Evolutionary conservation across 2,113 vertebrate species (phyloP).

Genomic region (Helogale parvula): DNA sequence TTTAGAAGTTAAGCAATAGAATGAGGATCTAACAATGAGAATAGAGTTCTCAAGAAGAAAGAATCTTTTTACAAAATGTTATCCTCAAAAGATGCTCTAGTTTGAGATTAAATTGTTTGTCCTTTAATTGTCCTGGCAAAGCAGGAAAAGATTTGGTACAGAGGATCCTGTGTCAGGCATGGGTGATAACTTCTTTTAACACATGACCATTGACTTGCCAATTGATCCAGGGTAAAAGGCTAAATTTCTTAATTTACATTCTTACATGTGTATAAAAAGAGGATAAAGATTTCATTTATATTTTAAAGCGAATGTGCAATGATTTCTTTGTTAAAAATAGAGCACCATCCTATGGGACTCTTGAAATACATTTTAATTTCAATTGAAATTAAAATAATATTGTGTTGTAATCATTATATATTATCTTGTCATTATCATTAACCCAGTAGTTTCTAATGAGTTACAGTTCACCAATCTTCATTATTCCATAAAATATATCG

Average conservation of each 20-base stretch:
- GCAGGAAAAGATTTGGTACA: not conserved
- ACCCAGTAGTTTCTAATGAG: not conserved
- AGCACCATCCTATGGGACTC: not conserved
- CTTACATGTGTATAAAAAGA: not conserved
- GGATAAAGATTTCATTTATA: conserved; percentile 6
- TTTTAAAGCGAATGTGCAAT: not conserved
- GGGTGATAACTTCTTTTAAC: conserved; percentile 15
- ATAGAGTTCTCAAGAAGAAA: not conserved
- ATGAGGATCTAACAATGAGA: not conserved
- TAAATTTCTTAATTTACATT: conserved; percentile 26
- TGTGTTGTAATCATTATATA: not conserved
- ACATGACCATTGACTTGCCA: not conserved
- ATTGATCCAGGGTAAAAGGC: not conserved
- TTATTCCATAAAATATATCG: conserved; percentile 8
- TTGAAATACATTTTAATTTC: conserved; percentile 43
- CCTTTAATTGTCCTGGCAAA: conserved; percentile 3
- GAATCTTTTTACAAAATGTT: conserved; percentile 15
- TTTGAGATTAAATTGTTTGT: not conserved
- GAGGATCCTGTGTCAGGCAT: not conserved
- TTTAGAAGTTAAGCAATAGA: conserved; percentile 8
- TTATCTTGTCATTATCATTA: conserved; percentile 42
- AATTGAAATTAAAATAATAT: not conserved
- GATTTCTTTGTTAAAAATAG: conserved; percentile 28
- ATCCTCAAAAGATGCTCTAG: conserved; percentile 27
- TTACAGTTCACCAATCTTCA: not conserved